A percentile compares a stretch with the other conserved stretches of the same genome.
Conservation (phyloP, 2,113 vertebrate species). For the Phrynosoma blainvillii region DNA sequence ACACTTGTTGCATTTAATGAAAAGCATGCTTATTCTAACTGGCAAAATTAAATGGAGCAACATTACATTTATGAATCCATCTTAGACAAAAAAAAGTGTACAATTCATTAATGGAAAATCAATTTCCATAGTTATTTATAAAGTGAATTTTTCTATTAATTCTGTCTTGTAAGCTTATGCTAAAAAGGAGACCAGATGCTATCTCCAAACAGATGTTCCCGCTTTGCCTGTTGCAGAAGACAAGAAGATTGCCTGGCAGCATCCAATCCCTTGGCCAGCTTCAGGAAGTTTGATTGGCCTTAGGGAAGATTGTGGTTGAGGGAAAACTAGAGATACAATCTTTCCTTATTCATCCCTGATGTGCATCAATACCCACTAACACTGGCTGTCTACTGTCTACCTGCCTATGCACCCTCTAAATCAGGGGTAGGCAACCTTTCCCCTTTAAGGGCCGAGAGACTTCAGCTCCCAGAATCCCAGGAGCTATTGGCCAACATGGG, state of each 20-base stretch:
- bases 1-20: neutral
- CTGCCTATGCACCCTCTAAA: neutral
- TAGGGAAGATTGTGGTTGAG: too few relatives aligned
- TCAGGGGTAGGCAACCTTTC: too few relatives aligned
- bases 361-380: too few relatives aligned
- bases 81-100: conserved; percentile 12
- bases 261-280: neutral
- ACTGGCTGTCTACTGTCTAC: neutral
- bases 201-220: neutral
- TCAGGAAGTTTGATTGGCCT: neutral
- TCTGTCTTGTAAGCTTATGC: neutral
- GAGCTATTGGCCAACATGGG: too few relatives aligned
- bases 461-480: too few relatives aligned
- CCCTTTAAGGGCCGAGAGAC: too few relatives aligned
- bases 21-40: neutral
- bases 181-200: neutral
- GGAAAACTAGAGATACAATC: neutral
- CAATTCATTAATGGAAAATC: conserved; percentile 52
- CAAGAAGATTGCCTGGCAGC: neutral
- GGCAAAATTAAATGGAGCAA: conserved; percentile 30
- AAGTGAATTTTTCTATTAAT: conserved; percentile 1
- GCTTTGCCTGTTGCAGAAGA: neutral
- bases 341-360: neutral
- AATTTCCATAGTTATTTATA: conserved; percentile 44
- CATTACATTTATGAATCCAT: conserved; percentile 25